Evolutionary conservation across 1,140 invertebrate genomes (phyloP).

Genomic region (Sarcophaga bullata): DNA sequence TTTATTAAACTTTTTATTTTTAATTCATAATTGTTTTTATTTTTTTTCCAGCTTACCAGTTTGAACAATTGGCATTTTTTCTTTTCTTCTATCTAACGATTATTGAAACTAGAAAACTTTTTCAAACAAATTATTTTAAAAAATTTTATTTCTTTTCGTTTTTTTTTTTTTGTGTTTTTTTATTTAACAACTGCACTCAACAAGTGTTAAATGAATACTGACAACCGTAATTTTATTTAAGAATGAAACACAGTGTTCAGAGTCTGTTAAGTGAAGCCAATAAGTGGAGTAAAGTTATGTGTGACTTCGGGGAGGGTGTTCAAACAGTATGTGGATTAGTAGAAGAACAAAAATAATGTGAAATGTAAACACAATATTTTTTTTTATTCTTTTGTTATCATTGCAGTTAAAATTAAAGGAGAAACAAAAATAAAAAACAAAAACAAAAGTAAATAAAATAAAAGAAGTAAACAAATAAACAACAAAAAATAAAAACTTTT

Average conservation of each 20-base stretch:
- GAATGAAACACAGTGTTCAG: neutral
- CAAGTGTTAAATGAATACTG: neutral
- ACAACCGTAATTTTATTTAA: neutral
- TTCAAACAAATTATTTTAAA: neutral
- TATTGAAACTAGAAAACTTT: neutral
- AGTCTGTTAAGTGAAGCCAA: neutral
- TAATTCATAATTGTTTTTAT: too few relatives aligned
- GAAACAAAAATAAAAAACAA: neutral
- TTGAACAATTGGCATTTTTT: slow-evolving; percentile 46
- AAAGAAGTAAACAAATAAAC: neutral
- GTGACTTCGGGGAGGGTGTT: neutral
- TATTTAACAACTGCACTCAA: slow-evolving; percentile 8
- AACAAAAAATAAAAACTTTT: neutral
- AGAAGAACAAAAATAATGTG: too few relatives aligned
- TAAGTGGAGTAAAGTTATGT: neutral
- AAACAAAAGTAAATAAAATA: neutral
- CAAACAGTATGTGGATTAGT: neutral
- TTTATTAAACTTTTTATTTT: too few relatives aligned
- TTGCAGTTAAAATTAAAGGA: neutral
- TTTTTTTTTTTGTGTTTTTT: too few relatives aligned
- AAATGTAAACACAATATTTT: neutral
- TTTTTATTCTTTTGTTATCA: neutral
- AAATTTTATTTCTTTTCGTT: neutral
- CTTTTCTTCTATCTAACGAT: neutral
- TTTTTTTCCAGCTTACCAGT: slow-evolving; percentile 39